Evolutionary conservation across 2,888 invertebrate genomes (phyloP).

Genomic region (Diloba caeruleocephala): DNA sequence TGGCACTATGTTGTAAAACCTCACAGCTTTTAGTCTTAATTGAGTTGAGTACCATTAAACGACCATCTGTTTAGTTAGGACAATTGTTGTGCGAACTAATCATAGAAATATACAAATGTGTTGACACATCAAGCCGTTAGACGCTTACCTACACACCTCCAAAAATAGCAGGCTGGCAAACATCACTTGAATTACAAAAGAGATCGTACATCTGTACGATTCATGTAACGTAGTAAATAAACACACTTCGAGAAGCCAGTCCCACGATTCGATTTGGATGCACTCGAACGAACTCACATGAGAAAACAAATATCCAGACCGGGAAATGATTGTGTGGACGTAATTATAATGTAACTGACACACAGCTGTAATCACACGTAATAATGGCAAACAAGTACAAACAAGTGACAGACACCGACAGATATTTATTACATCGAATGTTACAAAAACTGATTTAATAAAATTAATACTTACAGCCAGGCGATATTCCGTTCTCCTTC

Average conservation of each 20-base stretch:
- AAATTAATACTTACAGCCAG: constrained; percentile 93
- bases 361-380: constrained; percentile 35
- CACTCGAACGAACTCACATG: constrained; percentile 68
- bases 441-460: constrained; percentile 48
- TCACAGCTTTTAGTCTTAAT: constrained; percentile 38
- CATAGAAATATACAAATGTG: constrained; percentile 56
- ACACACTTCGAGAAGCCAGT: constrained; percentile 51
- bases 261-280: constrained; percentile 55
- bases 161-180: constrained; percentile 74
- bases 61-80: constrained; percentile 28
- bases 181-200: constrained; percentile 67
- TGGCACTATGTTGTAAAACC: constrained; percentile 35
- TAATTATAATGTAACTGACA: constrained; percentile 44
- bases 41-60: constrained; percentile 35
- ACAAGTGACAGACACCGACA: constrained; percentile 24
- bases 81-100: constrained; percentile 45
- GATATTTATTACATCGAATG: constrained; percentile 28
- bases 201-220: constrained; percentile 48
- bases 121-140: constrained; percentile 67
- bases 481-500: constrained; percentile 94
- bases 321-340: constrained; percentile 57
- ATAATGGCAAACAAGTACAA: constrained; percentile 45
- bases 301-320: constrained; percentile 71
- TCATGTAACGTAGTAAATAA: constrained; percentile 60
- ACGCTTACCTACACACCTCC: constrained; percentile 65